Evolutionary conservation across 2,113 vertebrate genomes (phyloP), one percentile per base, ranked within the genome.

Genomic region (Caloenas nicobarica): DNA sequence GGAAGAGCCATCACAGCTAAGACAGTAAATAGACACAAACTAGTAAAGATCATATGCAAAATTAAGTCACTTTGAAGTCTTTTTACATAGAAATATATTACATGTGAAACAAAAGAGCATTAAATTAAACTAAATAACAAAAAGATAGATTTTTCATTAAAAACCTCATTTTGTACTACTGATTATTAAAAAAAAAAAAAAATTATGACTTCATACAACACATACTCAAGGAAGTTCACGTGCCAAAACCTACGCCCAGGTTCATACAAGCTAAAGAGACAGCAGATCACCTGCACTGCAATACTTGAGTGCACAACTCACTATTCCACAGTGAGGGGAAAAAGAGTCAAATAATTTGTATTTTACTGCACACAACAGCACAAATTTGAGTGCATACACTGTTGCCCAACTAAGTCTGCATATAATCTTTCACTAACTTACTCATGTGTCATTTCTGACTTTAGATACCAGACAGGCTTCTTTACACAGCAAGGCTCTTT

Each of bases 321-420:
- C 33, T 31, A 21, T 26, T 58, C n/a, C 54, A 61, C 14, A 25
- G 12, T 1, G 5, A 19, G 0, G 5, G 5, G 14, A 2, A 4
- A 38, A 64, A 42, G 25, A 3, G 9, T 24, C 22, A 83, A 88
- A 65, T 48, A 5, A 82, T 61, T 73, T 15, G 3, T 72, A 46
- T 73, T 90, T 57, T 36, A 57, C 22, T 33, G 36, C 31, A 61
- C 31, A 54, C 34, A 85, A 51, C 12, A 72, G 66, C 25, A 85
- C 23, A 60, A 64, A 77, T 9, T 44, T 50, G 10, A 73, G 36
- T 3, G 0, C 12, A 69, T 17, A 58, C 26, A 72, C 22, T 38
- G 19, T 44, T 40, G 68, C 5, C 9, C 57, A 85, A 50, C 34
- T 69, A 82, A 65, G 46, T 10, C 56, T 71, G 36, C 46, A 56